phyloP scores from a whole-genome alignment of 2,888 invertebrate genomes.

The Scaptomyza flava region DNA sequence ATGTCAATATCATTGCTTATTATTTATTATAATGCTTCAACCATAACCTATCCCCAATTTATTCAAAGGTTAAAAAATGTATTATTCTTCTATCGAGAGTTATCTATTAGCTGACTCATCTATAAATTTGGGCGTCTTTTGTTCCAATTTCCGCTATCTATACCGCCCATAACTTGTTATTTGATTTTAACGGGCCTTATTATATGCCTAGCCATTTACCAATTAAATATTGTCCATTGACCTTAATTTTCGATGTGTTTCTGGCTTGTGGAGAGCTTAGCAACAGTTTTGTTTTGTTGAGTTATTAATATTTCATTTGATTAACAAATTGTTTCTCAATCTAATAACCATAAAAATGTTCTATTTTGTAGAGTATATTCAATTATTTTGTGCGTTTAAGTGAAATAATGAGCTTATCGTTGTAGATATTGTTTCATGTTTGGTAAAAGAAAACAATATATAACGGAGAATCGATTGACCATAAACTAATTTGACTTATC shows the following conservation, averaged over 20 bases:
- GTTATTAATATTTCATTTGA: slow-evolving; percentile 3
- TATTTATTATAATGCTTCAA: slow-evolving; percentile 25
- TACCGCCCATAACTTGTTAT: slow-evolving; percentile 44
- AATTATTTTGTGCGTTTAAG: slow-evolving; percentile 10
- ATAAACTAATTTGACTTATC: slow-evolving; percentile 48
- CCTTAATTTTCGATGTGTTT: slow-evolving; percentile 17
- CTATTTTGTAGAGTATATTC: slow-evolving; percentile 25
- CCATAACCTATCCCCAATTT: slow-evolving; percentile 62
- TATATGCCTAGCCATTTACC: slow-evolving; percentile 46
- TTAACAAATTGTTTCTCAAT: slow-evolving; percentile 19
- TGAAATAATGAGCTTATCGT: neutral
- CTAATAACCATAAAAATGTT: slow-evolving; percentile 38
- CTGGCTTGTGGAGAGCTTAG: slow-evolving; percentile 18
- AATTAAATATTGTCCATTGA: slow-evolving; percentile 53
- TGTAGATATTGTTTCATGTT: neutral
- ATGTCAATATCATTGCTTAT: slow-evolving; percentile 9
- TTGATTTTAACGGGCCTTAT: slow-evolving; percentile 56
- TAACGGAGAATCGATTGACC: slow-evolving; percentile 13
- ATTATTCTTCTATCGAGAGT: neutral
- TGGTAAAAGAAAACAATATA: neutral
- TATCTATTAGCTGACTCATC: slow-evolving; percentile 16
- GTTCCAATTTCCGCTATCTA: slow-evolving; percentile 40
- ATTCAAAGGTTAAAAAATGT: neutral
- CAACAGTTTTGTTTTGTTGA: slow-evolving; percentile 28
- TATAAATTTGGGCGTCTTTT: slow-evolving; percentile 1